A percentile compares a stretch with the other conserved stretches of the same genome.
These are phyloP conservation scores for Eleutherodactylus coqui DNA, from an alignment of 2,797 vertebrate species.

Conservation along the genomic window DNA sequence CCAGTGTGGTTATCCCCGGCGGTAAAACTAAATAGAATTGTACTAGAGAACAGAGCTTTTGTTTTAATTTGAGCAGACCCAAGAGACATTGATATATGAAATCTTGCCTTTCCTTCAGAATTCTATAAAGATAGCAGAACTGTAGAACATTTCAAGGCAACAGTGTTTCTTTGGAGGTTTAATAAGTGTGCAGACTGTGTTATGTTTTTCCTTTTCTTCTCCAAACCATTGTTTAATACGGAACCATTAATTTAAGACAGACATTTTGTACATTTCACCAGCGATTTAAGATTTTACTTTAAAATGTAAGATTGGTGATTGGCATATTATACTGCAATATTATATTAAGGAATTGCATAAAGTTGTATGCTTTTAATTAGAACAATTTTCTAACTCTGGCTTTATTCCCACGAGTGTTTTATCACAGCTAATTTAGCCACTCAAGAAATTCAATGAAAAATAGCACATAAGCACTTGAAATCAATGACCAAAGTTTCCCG, in stretches of 20 bases:
- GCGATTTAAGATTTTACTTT: background rate
- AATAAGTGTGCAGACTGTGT: conserved; percentile 1
- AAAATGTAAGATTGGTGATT: too few species aligned
- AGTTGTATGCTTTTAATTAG: too few species aligned
- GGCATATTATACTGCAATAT: too few species aligned
- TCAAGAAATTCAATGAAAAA: too few species aligned
- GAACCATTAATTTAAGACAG: background rate
- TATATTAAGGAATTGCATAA: too few species aligned
- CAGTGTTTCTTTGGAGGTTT: conserved; percentile 25
- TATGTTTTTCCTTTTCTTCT: background rate
- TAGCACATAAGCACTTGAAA: too few species aligned
- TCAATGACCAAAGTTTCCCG: too few species aligned
- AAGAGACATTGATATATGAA: conserved; percentile 61
- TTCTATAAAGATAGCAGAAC: conserved; percentile 48
- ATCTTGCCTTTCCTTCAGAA: conserved; percentile 39
- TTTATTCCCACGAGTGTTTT: too few species aligned
- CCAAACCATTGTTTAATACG: background rate
- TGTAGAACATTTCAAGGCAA: conserved; percentile 42
- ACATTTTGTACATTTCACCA: background rate
- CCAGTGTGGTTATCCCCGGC: conserved; percentile 34
- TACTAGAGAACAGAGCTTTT: conserved; percentile 55
- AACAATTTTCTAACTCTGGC: too few species aligned
- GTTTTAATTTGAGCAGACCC: conserved; percentile 57
- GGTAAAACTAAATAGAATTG: conserved; percentile 51
- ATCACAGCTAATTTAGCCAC: too few species aligned